Evolutionary conservation across 2,113 vertebrate species (phyloP), one percentile per base, ranked within the genome.

Genomic region (Trochalopteron elliotii): DNA sequence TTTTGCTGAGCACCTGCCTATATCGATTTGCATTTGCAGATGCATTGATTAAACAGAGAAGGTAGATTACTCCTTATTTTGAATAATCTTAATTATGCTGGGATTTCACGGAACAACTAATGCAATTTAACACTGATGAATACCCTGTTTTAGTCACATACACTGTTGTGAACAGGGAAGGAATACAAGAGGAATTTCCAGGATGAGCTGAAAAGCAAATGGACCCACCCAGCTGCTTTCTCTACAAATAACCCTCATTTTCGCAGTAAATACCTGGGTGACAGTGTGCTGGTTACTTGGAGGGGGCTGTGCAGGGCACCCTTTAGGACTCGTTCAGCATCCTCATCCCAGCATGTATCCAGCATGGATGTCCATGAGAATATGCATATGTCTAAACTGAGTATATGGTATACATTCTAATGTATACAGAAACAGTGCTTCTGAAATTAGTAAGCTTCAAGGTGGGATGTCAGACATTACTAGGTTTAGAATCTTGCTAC

Each of bases 291-390:
- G 17, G 20, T 21, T 14, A 30, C 33, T 5, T 10, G 45, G 24
- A 89, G 31, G 11, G 10, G 3, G 12, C 25, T 35, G 31, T 0
- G 0, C 19, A 28, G 31, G 53, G 9, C 24, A 74, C 4, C 19
- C 45, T 44, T 37, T 28, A 22, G 42, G 52, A 77, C 5, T 9
- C 0, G 0, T 21, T 70, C 52, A 53, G 39, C 1, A 0, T 9
- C 21, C 52, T 52, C 37, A 85, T 49, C 37, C 44, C 25, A 11
- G 30, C 42, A 35, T 1, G 3, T 14, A 23, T 14, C 47, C 2
- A 2, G n/a, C 27, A 50, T 3, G 16, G 24, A 57, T 11, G 9
- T 50, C 31, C 5, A 1, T 18, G 59, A 64, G 39, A 93, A 68
- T 7, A 27, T 15, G 35, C 9, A 5, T 5, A 12, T 18, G 7